Percentiles rank a stretch among this genome's conserved stretches.
Evolutionary conservation across 1,140 invertebrate genomes (phyloP).

Genomic region (Dolichoris vasculosae): DNA sequence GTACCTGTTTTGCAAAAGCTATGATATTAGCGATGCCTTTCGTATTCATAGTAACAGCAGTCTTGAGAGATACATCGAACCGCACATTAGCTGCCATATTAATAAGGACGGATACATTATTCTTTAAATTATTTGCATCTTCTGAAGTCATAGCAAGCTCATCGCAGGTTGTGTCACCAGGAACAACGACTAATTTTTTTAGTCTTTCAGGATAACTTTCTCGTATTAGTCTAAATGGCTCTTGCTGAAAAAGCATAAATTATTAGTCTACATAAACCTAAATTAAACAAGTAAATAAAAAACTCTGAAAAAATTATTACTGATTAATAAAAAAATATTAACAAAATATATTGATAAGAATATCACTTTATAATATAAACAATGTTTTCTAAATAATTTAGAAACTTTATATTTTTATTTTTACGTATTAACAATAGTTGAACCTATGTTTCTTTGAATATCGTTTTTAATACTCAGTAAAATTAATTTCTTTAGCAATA

Average conservation of each 20-base stretch:
- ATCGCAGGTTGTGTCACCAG: conserved; percentile 69
- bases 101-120: conserved; percentile 86
- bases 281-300: too few relatives aligned
- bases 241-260: conserved; percentile 60
- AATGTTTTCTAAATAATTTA: too few relatives aligned
- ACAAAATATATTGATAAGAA: too few relatives aligned
- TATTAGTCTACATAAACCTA: neutral
- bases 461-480: too few relatives aligned
- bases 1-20: conserved; percentile 71
- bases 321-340: too few relatives aligned
- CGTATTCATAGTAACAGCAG: conserved; percentile 74
- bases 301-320: too few relatives aligned
- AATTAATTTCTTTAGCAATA: too few relatives aligned
- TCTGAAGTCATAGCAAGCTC: conserved; percentile 77
- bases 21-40: conserved; percentile 72
- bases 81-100: conserved; percentile 92
- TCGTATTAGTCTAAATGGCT: conserved; percentile 74
- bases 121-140: conserved; percentile 75
- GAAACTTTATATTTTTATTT: too few relatives aligned
- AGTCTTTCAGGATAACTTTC: conserved; percentile 67
- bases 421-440: too few relatives aligned
- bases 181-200: conserved; percentile 70
- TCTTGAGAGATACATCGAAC: conserved; percentile 75
- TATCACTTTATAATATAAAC: too few relatives aligned
- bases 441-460: too few relatives aligned